A percentile compares a stretch with the other conserved stretches of the same genome.
phyloP scores from a whole-genome alignment of 1,140 invertebrate genomes.

The Drosophila sturtevanti region DNA sequence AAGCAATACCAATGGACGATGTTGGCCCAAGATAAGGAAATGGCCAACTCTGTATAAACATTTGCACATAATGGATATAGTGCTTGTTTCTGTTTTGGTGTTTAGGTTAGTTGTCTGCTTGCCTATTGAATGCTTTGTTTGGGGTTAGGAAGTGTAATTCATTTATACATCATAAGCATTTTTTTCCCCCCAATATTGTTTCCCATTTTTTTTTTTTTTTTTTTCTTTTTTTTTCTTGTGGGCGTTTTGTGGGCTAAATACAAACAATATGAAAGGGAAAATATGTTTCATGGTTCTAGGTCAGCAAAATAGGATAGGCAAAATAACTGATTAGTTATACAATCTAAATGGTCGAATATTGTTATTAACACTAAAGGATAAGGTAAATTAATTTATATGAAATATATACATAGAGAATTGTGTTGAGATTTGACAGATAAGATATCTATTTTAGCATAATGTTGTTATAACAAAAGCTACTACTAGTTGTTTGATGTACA shows the following conservation, averaged over 20 bases:
- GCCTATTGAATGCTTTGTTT: constrained; percentile 23
- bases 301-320: background rate
- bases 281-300: constrained; percentile 26
- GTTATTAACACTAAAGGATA: background rate
- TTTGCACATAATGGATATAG: constrained; percentile 74
- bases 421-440: no score
- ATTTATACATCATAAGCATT: constrained; percentile 63
- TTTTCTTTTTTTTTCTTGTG: background rate
- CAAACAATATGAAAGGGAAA: constrained; percentile 36
- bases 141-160: constrained; percentile 34
- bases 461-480: no score
- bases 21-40: constrained; percentile 64
- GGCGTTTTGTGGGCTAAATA: constrained; percentile 31
- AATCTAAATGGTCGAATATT: background rate
- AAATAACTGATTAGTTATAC: background rate
- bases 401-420: background rate
- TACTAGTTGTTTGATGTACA: no score
- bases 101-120: background rate
- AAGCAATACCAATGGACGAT: constrained; percentile 15
- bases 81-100: constrained; percentile 14
- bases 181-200: no score
- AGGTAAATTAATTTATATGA: background rate
- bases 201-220: background rate
- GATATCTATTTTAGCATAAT: no score
- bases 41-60: constrained; percentile 62